These are phyloP conservation scores for Turritopsis dohrnii DNA, from an alignment of 30 jellyfish, hydroid and myxozoan genomes.

Conservation along the genomic window DNA sequence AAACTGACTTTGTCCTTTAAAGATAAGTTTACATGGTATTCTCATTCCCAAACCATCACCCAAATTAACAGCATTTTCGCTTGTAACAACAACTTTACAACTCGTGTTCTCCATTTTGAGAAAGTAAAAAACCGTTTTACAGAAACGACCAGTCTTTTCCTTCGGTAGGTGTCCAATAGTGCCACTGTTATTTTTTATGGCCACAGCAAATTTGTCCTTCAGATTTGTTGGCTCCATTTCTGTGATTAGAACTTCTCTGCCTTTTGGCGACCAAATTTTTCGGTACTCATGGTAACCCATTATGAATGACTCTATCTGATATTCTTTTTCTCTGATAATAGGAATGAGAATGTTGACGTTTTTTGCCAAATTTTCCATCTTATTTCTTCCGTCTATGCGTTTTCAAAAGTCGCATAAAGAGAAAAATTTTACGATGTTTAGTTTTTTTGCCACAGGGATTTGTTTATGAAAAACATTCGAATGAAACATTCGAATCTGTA, in stretches of 20 bases:
- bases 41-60: neutral
- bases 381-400: too few relatives aligned
- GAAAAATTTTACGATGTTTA: too few relatives aligned
- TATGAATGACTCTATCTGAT: neutral
- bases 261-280: neutral
- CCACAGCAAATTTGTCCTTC: neutral
- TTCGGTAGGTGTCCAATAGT: neutral
- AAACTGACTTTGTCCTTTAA: neutral
- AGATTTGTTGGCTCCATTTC: neutral
- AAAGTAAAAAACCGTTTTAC: neutral
- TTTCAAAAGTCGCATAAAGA: too few relatives aligned
- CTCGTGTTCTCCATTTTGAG: neutral
- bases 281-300: slow-evolving; percentile 2
- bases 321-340: neutral
- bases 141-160: neutral
- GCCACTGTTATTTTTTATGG: neutral
- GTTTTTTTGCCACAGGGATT: too few relatives aligned
- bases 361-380: neutral
- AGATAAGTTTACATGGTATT: neutral
- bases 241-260: neutral
- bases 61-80: neutral
- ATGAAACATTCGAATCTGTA: too few relatives aligned
- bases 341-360: neutral
- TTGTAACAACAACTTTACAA: neutral
- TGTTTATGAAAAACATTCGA: too few relatives aligned